Percentiles rank a stretch among this genome's conserved stretches.
Evolutionary conservation across 2,888 invertebrate genomes (phyloP).

Genomic region (Frankliniella fusca): DNA sequence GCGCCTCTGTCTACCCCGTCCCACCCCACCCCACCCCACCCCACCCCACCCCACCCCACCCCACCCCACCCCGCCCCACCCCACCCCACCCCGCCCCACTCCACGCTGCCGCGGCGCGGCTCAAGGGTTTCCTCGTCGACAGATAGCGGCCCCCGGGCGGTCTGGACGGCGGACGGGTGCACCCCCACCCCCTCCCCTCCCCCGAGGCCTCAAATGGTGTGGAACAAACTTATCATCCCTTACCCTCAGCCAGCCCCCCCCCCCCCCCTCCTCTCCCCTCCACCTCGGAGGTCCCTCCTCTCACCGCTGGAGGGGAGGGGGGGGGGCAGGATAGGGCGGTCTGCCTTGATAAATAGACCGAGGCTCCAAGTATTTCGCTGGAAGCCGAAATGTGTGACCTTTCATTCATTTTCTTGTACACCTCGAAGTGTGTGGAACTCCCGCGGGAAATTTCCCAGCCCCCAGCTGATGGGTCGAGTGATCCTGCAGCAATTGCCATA

Average conservation of each 20-base stretch:
- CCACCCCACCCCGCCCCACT: not conserved
- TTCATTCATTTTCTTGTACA: no score
- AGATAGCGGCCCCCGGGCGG: not conserved
- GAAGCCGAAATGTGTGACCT: no score
- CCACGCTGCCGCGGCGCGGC: not conserved
- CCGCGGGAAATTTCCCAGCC: no score
- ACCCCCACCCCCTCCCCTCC: not conserved
- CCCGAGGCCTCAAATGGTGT: not conserved
- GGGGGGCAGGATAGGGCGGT: no score
- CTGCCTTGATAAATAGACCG: no score
- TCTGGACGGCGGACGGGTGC: not conserved
- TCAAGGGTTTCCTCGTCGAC: no score
- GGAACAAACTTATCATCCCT: not conserved
- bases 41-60: not conserved
- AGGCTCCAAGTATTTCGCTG: no score
- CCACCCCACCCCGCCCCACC: not conserved
- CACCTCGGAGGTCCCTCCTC: no score
- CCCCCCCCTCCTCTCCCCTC: not conserved
- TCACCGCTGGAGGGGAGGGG: no score
- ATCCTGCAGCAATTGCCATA: no score
- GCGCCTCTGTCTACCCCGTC: not conserved
- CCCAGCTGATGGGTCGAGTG: no score
- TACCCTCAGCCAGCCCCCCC: not conserved
- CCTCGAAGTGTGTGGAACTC: no score
- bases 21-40: not conserved